Evolutionary conservation across 2,797 vertebrate species (phyloP), one percentile per base, ranked within the genome.

Genomic region (Pyrrhura leucotis): DNA sequence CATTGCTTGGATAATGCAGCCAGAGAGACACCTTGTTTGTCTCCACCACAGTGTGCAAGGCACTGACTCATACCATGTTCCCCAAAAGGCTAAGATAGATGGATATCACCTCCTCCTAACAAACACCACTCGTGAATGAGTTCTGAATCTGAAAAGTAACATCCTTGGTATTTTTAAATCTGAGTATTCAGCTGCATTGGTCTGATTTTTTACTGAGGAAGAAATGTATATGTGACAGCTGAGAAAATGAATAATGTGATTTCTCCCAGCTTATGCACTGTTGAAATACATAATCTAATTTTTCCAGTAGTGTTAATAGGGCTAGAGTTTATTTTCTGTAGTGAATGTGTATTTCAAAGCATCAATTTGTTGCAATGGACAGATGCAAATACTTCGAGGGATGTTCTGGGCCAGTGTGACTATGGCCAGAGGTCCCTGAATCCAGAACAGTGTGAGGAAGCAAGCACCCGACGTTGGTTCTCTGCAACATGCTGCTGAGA

Each of bases 381-480:
- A 23, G 16, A 65, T 53, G 10, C 26, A 53, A 44, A 51, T 33
- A n/a, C 20, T 37, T 47, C 51, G 29, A 67, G 51, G 6, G 21
- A 6, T 53, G 31, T 20, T 31, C 58, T 75, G 51, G 81, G 31
- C 18, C 56, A 29, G 5, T 4, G 22, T 17, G 39, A 39, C 31
- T 48, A 3, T 50, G 81, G 39, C 25, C 45, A 63, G 28, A 48
- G 20, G 5, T 74, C 44, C 18, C 48, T 63, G 40, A 75, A 65
- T 45, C 31, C 11, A 17, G 53, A 59, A 21, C 15, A 69, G 37
- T 68, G 15, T 0, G 1, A 76, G 29, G 0, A 1, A 63, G 39
- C 1, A 1, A 62, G 42, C 2, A 14, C 20, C 9, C 1, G 7
- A 7, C 17, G 6, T 1, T 73, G n/a, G 5, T 33, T 66, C 50